phyloP scores from a whole-genome alignment of 2,888 invertebrate genomes.

The Phengaris arion region DNA sequence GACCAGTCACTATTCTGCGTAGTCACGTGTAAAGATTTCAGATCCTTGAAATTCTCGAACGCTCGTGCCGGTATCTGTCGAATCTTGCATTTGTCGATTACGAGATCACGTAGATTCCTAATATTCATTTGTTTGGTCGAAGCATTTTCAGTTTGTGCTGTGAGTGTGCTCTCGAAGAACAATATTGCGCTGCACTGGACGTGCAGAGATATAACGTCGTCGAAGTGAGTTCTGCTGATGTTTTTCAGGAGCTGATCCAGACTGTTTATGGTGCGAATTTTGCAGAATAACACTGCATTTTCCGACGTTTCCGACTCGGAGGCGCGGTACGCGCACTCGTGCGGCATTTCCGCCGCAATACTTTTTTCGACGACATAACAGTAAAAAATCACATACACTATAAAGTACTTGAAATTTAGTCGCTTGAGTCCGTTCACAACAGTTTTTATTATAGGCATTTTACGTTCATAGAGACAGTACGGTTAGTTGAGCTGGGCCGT shows the following conservation, averaged over 20 bases:
- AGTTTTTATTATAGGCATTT: slow-evolving; percentile 74
- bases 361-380: slow-evolving; percentile 66
- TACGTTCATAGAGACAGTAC: slow-evolving; percentile 59
- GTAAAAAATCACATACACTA: slow-evolving; percentile 76
- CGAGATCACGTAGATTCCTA: slow-evolving; percentile 83
- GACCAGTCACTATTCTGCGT: slow-evolving; percentile 90
- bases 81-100: slow-evolving; percentile 88
- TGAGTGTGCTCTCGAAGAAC: slow-evolving; percentile 85
- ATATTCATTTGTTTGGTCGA: slow-evolving; percentile 79
- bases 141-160: slow-evolving; percentile 67
- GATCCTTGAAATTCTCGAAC: slow-evolving; percentile 83
- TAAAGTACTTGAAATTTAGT: slow-evolving; percentile 72
- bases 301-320: slow-evolving; percentile 77
- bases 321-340: slow-evolving; percentile 85
- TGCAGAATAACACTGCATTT: slow-evolving; percentile 82
- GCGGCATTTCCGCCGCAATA: slow-evolving; percentile 77
- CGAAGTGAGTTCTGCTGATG: slow-evolving; percentile 82
- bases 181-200: slow-evolving; percentile 87
- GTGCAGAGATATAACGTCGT: slow-evolving; percentile 83
- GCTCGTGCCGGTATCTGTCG: slow-evolving; percentile 85
- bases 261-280: slow-evolving; percentile 85
- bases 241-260: slow-evolving; percentile 84
- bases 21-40: slow-evolving; percentile 83
- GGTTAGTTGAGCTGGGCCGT: slow-evolving; percentile 61
- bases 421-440: slow-evolving; percentile 68